Conservation (phyloP, 2,888 invertebrate species). For the Dorcus hopei region DNA sequence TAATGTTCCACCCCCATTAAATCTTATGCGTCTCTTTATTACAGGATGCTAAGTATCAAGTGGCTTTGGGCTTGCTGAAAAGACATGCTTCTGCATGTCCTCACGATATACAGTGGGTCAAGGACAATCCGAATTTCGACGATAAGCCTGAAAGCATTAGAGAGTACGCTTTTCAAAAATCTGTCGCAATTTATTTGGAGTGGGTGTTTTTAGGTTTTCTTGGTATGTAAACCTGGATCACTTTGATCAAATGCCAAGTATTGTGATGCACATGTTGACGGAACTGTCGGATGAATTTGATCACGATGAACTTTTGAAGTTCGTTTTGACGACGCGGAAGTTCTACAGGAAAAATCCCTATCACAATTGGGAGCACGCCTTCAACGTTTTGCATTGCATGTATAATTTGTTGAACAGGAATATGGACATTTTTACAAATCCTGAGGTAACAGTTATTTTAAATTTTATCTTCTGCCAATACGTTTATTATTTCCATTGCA, state of each 20-base stretch:
- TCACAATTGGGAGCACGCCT: constrained; percentile 63
- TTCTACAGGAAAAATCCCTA: constrained; percentile 57
- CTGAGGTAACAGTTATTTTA: constrained; percentile 51
- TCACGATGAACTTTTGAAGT: constrained; percentile 48
- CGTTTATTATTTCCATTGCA: too few relatives aligned
- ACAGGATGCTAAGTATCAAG: constrained; percentile 15
- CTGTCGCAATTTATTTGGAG: not conserved
- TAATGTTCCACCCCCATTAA: not conserved
- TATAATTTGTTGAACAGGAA: constrained; percentile 55
- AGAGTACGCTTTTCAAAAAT: constrained; percentile 41
- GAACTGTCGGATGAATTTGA: constrained; percentile 50
- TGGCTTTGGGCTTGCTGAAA: constrained; percentile 40
- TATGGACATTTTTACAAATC: constrained; percentile 48
- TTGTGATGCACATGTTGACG: constrained; percentile 54
- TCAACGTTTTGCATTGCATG: constrained; percentile 61
- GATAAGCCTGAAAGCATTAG: constrained; percentile 51
- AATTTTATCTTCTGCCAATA: too few relatives aligned
- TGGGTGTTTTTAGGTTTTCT: constrained; percentile 48
- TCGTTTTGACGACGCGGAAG: constrained; percentile 52
- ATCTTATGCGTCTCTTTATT: not conserved
- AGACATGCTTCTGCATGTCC: constrained; percentile 55
- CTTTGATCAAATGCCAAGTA: constrained; percentile 53
- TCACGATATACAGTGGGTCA: constrained; percentile 52
- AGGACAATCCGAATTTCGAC: constrained; percentile 47
- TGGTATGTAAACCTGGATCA: constrained; percentile 57